Evolutionary conservation across 2,888 invertebrate genomes (phyloP).

Genomic region (Euplagia quadripunctaria): DNA sequence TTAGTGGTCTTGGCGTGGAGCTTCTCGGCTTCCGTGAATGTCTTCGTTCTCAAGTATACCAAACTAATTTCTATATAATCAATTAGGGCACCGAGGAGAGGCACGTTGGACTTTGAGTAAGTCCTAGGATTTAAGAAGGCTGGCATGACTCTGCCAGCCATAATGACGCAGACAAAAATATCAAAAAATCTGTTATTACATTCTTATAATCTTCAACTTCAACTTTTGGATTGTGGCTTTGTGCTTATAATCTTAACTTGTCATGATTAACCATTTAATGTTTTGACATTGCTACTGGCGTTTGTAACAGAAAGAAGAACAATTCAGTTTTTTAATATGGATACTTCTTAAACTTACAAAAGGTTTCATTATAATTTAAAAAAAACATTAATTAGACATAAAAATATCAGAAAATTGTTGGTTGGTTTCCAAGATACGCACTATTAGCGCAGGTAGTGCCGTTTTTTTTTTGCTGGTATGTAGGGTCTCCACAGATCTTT

Average conservation of each 20-base stretch:
- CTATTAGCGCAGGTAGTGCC: no score
- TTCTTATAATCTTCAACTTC: neutral
- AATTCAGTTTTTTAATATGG: neutral
- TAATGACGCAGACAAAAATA: slow-evolving; percentile 11
- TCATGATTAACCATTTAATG: neutral
- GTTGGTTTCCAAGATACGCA: no score
- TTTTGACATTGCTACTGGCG: slow-evolving; percentile 7
- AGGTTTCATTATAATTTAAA: neutral
- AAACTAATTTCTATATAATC: slow-evolving; percentile 75
- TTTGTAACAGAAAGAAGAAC: neutral
- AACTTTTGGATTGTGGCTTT: no score
- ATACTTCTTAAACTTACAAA: neutral
- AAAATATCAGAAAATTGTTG: no score
- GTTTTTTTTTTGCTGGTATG: no score
- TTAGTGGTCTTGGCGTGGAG: slow-evolving; percentile 62
- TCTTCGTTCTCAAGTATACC: slow-evolving; percentile 65
- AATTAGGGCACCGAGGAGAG: slow-evolving; percentile 73
- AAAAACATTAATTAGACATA: no score
- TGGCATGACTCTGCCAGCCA: slow-evolving; percentile 9
- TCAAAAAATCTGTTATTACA: slow-evolving; percentile 2
- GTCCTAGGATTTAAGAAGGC: slow-evolving; percentile 63
- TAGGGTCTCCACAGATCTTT: no score
- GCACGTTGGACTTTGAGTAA: slow-evolving; percentile 71
- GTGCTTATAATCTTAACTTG: neutral
- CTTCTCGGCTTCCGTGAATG: slow-evolving; percentile 67